Conservation (phyloP, 1,140 invertebrate genomes). For the Uloborus diversus region DNA sequence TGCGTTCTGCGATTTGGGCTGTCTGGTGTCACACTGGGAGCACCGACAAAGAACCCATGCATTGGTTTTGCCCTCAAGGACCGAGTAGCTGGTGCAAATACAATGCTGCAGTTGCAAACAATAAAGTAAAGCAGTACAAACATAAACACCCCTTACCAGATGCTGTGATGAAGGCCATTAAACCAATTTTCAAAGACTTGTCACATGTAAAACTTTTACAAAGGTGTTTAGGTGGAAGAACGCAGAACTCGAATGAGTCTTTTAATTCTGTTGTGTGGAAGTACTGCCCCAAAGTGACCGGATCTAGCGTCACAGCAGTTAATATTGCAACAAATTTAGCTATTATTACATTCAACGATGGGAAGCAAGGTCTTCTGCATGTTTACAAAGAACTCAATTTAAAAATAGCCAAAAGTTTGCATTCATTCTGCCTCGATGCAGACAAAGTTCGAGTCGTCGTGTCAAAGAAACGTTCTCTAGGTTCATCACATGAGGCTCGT, state of each 20-base stretch:
- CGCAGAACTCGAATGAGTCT: background rate
- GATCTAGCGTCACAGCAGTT: no score
- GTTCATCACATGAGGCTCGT: no score
- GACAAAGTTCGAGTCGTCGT: no score
- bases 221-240: conserved; percentile 11
- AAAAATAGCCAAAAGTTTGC: no score
- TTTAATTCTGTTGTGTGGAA: background rate
- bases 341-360: background rate
- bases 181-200: no score
- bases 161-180: background rate
- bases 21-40: background rate
- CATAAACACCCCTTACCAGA: background rate
- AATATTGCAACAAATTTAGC: background rate
- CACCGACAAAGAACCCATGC: background rate
- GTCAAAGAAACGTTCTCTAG: no score
- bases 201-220: background rate
- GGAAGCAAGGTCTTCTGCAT: background rate
- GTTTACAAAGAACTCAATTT: no score
- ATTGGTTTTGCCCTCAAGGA: background rate
- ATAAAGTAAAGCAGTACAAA: background rate
- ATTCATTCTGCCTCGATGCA: no score
- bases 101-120: background rate
- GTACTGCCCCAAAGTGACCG: no score
- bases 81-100: no score
- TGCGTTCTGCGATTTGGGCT: background rate